Evolutionary conservation across 2,888 invertebrate genomes (phyloP).

Genomic region (Cynaeus angustus): DNA sequence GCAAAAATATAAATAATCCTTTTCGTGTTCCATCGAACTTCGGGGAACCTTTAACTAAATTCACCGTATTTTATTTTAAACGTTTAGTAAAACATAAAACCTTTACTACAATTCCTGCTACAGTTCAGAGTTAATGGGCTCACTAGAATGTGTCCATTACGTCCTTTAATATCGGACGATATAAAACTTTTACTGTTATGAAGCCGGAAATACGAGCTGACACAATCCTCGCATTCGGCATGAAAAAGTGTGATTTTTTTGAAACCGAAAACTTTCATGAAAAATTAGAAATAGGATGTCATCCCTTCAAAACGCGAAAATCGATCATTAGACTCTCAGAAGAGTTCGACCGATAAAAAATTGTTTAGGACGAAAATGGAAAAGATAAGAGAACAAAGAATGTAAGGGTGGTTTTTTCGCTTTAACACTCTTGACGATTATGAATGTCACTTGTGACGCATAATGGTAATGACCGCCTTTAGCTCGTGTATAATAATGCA

Average conservation of each 20-base stretch:
- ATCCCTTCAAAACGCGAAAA: background rate
- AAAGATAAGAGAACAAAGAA: background rate
- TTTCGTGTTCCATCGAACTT: background rate
- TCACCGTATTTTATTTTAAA: slow-evolving; percentile 1
- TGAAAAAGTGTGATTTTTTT: background rate
- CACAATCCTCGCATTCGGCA: slow-evolving; percentile 17
- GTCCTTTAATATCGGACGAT: slow-evolving; percentile 24
- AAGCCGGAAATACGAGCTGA: slow-evolving; percentile 25
- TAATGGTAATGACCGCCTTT: slow-evolving; percentile 16
- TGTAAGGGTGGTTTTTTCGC: background rate
- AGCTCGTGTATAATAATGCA: slow-evolving; percentile 18
- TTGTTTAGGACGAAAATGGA: background rate
- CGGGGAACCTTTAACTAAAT: background rate
- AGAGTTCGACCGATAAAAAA: background rate
- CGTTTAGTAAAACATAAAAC: background rate
- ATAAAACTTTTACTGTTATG: slow-evolving; percentile 28
- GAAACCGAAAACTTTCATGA: background rate
- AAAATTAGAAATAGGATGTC: slow-evolving; percentile 11
- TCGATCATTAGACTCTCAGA: background rate
- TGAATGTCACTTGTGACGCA: background rate
- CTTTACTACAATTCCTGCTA: slow-evolving; percentile 9
- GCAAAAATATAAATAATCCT: slow-evolving; percentile 4
- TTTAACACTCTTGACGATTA: no score
- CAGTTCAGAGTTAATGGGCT: slow-evolving; percentile 24
- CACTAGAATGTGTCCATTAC: slow-evolving; percentile 27